These are phyloP conservation scores for Psittacara wagleri DNA, from an alignment of 2,113 vertebrate genomes.

Conservation along the genomic window DNA sequence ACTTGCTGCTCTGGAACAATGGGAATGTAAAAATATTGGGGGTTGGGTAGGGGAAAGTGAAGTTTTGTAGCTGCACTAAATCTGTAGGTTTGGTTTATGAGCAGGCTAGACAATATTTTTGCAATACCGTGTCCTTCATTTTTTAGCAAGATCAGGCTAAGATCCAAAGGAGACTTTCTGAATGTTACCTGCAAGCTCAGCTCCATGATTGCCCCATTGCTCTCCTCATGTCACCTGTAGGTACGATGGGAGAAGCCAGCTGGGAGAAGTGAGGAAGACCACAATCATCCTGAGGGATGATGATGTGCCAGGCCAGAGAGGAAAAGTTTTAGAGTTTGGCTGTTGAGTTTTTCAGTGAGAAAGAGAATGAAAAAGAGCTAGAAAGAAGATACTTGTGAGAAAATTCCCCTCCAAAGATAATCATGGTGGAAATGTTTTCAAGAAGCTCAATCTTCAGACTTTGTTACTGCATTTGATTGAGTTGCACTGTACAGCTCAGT, in stretches of 20 bases:
- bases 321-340: not conserved
- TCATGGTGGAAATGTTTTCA: not conserved
- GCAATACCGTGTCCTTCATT: not conserved
- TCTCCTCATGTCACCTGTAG: not conserved
- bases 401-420: not conserved
- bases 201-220: not conserved
- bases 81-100: not conserved
- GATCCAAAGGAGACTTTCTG: not conserved
- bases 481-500: not conserved
- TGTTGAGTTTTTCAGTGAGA: not conserved
- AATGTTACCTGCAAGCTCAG: not conserved
- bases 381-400: not conserved
- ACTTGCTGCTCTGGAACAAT: not conserved
- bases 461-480: slow-evolving; percentile 1
- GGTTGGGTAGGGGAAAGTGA: not conserved
- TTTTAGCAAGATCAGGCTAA: not conserved
- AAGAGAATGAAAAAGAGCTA: not conserved
- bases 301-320: not conserved
- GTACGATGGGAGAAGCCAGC: not conserved
- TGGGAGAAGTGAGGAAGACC: not conserved
- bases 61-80: not conserved
- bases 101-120: not conserved
- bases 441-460: not conserved
- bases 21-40: not conserved
- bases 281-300: not conserved